A percentile compares a stretch with the other conserved stretches of the same genome.
phyloP scores from a whole-genome alignment of 1,140 invertebrate genomes.

The Neodiprion lecontei region DNA sequence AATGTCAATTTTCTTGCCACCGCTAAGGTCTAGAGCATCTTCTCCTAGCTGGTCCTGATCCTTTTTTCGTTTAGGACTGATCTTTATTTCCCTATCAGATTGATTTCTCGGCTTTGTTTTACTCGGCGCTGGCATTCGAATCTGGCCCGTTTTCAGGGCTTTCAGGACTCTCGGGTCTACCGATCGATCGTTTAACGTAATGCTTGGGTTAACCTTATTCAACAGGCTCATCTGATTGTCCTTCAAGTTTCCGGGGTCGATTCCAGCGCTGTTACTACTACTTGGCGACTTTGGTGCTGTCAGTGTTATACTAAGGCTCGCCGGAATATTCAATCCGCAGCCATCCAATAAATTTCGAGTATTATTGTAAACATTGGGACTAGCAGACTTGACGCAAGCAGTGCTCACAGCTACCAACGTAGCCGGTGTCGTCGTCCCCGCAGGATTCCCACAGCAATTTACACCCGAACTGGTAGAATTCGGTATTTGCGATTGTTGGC shows the following conservation, averaged over 20 bases:
- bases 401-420: neutral
- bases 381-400: constrained; percentile 2
- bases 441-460: neutral
- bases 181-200: constrained; percentile 45
- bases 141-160: constrained; percentile 42
- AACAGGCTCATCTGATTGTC: constrained; percentile 24
- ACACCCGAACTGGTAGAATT: neutral
- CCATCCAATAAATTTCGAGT: constrained; percentile 49
- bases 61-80: constrained; percentile 16
- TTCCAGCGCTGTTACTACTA: neutral
- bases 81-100: constrained; percentile 6
- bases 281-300: constrained; percentile 46
- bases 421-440: neutral
- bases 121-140: constrained; percentile 32
- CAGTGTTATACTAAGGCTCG: constrained; percentile 53
- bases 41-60: constrained; percentile 27
- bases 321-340: constrained; percentile 54
- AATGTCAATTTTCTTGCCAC: constrained; percentile 39
- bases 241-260: constrained; percentile 10
- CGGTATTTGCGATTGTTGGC: neutral
- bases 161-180: constrained; percentile 45
- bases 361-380: constrained; percentile 30
- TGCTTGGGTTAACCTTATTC: constrained; percentile 46
- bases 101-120: constrained; percentile 20
- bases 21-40: constrained; percentile 49